These are phyloP conservation scores for Macrosoma leucophasiata DNA, from an alignment of 2,888 invertebrate species.

Conservation along the genomic window DNA sequence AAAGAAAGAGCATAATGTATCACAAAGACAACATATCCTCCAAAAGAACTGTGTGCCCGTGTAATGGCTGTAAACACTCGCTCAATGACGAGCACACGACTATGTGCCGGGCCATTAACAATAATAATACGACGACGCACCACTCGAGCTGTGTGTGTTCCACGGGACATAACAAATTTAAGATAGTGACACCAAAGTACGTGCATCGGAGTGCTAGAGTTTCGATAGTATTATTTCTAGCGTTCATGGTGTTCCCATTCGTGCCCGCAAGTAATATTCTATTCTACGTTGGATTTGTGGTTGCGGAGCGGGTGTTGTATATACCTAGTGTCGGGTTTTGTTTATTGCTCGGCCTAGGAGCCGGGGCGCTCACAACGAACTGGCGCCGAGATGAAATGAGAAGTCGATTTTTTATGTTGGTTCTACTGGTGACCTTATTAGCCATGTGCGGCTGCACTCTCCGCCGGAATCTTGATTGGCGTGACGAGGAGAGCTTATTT, in stretches of 20 bases:
- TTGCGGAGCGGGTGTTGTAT: slow-evolving; percentile 96
- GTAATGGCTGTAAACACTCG: slow-evolving; percentile 81
- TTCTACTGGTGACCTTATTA: slow-evolving; percentile 76
- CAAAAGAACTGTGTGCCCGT: slow-evolving; percentile 68
- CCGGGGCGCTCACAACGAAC: slow-evolving; percentile 62
- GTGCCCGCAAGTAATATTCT: slow-evolving; percentile 96
- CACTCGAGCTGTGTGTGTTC: slow-evolving; percentile 67
- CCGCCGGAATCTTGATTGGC: slow-evolving; percentile 92
- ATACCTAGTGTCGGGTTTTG: slow-evolving; percentile 97
- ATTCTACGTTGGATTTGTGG: slow-evolving; percentile 98
- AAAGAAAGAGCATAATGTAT: slow-evolving; percentile 55
- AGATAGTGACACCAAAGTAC: slow-evolving; percentile 41
- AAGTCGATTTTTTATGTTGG: slow-evolving; percentile 58
- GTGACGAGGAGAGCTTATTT: slow-evolving; percentile 94
- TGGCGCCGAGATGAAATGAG: slow-evolving; percentile 62
- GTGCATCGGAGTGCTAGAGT: slow-evolving; percentile 59
- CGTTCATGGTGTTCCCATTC: slow-evolving; percentile 92
- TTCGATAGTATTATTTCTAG: slow-evolving; percentile 77
- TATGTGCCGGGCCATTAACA: slow-evolving; percentile 82
- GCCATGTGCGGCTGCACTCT: slow-evolving; percentile 86
- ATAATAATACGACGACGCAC: slow-evolving; percentile 79
- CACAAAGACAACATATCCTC: slow-evolving; percentile 52
- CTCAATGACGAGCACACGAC: slow-evolving; percentile 81
- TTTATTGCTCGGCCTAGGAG: slow-evolving; percentile 87
- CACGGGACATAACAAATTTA: slow-evolving; percentile 42